phyloP scores from a whole-genome alignment of 2,113 vertebrate genomes.

The Actinemys pallida region DNA sequence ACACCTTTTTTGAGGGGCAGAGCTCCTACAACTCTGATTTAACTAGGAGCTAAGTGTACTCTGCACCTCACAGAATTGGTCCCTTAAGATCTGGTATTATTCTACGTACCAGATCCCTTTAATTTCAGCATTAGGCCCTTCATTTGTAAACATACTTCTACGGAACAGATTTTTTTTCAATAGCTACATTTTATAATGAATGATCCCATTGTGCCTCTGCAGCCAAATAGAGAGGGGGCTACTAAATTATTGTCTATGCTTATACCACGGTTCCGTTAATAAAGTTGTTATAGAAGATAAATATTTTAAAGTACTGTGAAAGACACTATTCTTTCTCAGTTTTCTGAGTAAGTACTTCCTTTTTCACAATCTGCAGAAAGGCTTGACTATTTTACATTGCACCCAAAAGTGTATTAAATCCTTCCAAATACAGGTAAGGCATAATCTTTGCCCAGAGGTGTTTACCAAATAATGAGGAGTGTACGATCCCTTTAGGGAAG shows the following conservation, averaged over 20 bases:
- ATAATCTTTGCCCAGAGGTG: background rate
- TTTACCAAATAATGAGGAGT: background rate
- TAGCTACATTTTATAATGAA: background rate
- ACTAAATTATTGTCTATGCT: background rate
- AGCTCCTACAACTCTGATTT: background rate
- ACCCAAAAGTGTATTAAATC: background rate
- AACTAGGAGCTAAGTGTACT: background rate
- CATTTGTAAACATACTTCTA: background rate
- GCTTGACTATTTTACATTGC: background rate
- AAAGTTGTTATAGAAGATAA: background rate
- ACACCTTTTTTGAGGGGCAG: background rate
- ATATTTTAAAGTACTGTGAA: background rate
- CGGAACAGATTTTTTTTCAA: background rate
- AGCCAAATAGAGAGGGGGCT: background rate
- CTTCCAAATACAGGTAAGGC: background rate
- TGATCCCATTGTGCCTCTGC: background rate
- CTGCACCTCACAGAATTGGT: background rate
- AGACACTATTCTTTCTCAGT: background rate
- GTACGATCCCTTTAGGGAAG: background rate
- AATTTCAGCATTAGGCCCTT: background rate
- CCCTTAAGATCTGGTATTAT: background rate
- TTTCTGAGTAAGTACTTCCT: background rate
- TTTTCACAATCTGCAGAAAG: background rate
- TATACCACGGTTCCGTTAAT: rapidly evolving
- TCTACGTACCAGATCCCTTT: background rate